These are phyloP conservation scores for Valencia hispanica DNA, from an alignment of 2,797 vertebrate species.

Conservation along the genomic window DNA sequence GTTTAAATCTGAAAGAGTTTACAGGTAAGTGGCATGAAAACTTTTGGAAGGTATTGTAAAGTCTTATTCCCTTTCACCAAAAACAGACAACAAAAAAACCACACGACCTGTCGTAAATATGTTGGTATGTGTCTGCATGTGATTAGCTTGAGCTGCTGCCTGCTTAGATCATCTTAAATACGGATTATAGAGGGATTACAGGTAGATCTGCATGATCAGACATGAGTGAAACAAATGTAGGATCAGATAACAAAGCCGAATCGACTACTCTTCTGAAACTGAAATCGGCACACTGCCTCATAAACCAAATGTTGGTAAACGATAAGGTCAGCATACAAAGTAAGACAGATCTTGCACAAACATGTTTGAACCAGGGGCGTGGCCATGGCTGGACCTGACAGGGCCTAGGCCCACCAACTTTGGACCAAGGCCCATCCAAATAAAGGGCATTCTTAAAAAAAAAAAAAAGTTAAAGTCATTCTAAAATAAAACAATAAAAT, in stretches of 20 bases:
- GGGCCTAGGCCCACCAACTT: too few relatives aligned
- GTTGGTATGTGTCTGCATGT: not conserved
- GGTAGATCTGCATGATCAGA: constrained; percentile 7
- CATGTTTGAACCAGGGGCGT: too few relatives aligned
- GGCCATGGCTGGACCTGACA: too few relatives aligned
- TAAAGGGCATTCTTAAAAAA: too few relatives aligned
- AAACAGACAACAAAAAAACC: not conserved
- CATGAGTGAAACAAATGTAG: not conserved
- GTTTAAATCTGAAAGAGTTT: not conserved
- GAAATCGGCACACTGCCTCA: not conserved
- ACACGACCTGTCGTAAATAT: not conserved
- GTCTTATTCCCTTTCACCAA: not conserved
- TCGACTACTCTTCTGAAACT: constrained; percentile 15
- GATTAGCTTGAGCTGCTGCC: not conserved
- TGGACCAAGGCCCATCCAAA: too few relatives aligned
- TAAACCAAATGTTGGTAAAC: constrained; percentile 13
- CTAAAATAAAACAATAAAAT: too few relatives aligned
- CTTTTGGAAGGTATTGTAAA: not conserved
- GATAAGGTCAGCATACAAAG: constrained; percentile 47
- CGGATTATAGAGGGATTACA: not conserved
- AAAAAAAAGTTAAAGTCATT: too few relatives aligned
- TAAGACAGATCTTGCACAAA: too few relatives aligned
- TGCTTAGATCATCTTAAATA: not conserved
- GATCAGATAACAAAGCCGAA: constrained; percentile 20
- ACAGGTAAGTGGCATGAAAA: not conserved